These are phyloP conservation scores for Naja naja DNA, from an alignment of 2,113 vertebrate species.

Conservation along the genomic window DNA sequence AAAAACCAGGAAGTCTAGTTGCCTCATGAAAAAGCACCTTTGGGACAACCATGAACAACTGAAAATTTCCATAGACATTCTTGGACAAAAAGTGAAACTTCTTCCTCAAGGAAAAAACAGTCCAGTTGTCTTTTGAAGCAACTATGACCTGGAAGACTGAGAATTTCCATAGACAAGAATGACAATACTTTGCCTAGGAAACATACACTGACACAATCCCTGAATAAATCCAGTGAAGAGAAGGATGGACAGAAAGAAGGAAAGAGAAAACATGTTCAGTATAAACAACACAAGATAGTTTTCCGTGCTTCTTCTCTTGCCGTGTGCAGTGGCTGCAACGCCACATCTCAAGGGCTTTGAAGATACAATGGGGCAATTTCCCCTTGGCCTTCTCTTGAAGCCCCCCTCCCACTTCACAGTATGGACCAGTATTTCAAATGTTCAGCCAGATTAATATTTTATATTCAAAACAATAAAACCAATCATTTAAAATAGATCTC, in stretches of 20 bases:
- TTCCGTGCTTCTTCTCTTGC: not conserved
- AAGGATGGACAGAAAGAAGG: not conserved
- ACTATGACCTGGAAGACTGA: too few relatives aligned
- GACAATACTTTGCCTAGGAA: not conserved
- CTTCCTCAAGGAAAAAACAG: too few relatives aligned
- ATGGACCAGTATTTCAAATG: not conserved
- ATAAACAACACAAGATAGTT: not conserved
- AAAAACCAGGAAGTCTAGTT: not conserved
- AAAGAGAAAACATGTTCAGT: not conserved
- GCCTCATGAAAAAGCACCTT: not conserved
- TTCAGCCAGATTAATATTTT: not conserved
- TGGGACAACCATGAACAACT: not conserved
- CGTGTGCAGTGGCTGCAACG: not conserved
- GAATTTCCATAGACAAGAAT: not conserved
- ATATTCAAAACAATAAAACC: not conserved
- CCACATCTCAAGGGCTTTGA: not conserved
- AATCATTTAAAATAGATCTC: not conserved
- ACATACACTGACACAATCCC: not conserved
- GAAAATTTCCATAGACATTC: not conserved
- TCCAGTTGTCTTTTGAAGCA: too few relatives aligned
- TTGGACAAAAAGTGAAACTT: too few relatives aligned
- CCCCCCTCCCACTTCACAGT: not conserved
- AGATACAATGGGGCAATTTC: not conserved
- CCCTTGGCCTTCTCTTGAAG: not conserved
- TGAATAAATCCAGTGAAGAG: not conserved